Evolutionary conservation across 1,140 invertebrate genomes (phyloP).

Genomic region (Campoletis sonorensis): DNA sequence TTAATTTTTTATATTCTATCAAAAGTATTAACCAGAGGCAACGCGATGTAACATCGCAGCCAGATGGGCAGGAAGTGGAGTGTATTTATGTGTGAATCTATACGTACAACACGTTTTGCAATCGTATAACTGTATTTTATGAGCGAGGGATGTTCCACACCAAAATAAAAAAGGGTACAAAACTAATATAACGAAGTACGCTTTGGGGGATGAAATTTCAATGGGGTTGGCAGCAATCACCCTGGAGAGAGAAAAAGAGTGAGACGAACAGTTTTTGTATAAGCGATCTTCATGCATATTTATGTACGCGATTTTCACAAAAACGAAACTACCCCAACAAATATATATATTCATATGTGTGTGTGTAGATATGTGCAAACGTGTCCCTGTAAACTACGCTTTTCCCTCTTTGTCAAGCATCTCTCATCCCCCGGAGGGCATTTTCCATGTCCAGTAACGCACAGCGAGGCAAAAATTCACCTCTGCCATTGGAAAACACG

Average conservation of each 20-base stretch:
- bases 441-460: conserved; percentile 38
- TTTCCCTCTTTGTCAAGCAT: neutral
- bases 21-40: neutral
- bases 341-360: neutral
- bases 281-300: conserved; percentile 76
- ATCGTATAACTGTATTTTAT: neutral
- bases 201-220: conserved; percentile 5
- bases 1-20: neutral
- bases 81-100: neutral
- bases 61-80: neutral
- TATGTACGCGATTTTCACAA: conserved; percentile 71
- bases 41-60: neutral
- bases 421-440: neutral
- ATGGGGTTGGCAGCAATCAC: conserved; percentile 22
- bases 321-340: conserved; percentile 56
- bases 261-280: conserved; percentile 65
- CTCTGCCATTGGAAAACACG: conserved; percentile 16
- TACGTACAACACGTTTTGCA: neutral
- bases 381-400: neutral
- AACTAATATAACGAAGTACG: conserved; percentile 36
- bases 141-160: neutral
- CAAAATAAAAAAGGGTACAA: conserved; percentile 14
- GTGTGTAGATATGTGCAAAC: neutral
- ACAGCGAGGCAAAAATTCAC: conserved; percentile 14
- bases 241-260: neutral